phyloP scores from a whole-genome alignment of 2,888 invertebrate genomes.

The Cyaniris semiargus region DNA sequence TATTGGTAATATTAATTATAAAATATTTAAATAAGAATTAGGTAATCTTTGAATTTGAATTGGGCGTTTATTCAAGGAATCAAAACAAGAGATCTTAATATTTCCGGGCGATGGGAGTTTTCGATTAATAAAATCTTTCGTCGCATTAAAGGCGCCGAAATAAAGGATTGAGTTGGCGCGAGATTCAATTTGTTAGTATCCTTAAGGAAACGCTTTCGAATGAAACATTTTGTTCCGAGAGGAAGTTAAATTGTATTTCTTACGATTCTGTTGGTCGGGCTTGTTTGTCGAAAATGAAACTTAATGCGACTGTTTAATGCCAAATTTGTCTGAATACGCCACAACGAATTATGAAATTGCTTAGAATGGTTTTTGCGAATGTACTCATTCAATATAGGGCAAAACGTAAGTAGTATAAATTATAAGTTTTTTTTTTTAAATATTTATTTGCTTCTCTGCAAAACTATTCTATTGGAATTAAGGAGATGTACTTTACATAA shows the following conservation, averaged over 20 bases:
- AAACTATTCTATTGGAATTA: too few species aligned
- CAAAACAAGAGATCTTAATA: conserved; percentile 43
- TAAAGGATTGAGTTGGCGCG: conserved; percentile 72
- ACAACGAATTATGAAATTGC: not conserved
- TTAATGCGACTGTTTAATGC: conserved; percentile 25
- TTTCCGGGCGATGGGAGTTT: conserved; percentile 60
- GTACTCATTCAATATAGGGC: not conserved
- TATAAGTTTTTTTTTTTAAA: too few species aligned
- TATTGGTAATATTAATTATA: not conserved
- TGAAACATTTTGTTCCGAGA: conserved; percentile 67
- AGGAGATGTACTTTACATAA: not conserved
- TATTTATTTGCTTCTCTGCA: too few species aligned
- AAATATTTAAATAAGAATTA: not conserved
- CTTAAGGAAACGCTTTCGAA: conserved; percentile 69
- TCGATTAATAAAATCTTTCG: conserved; percentile 73
- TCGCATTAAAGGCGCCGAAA: conserved; percentile 67
- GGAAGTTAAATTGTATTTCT: conserved; percentile 75
- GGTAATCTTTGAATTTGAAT: not conserved
- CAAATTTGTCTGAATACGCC: conserved; percentile 23
- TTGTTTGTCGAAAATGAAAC: conserved; percentile 51
- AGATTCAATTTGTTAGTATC: conserved; percentile 75
- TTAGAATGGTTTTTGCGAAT: not conserved
- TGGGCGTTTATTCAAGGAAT: conserved; percentile 31
- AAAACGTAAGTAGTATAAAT: too few species aligned
- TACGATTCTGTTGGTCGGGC: conserved; percentile 55